Percentiles rank a stretch among this genome's conserved stretches.
Evolutionary conservation across 2,888 invertebrate genomes (phyloP).

Genomic region (Luperina testacea): DNA sequence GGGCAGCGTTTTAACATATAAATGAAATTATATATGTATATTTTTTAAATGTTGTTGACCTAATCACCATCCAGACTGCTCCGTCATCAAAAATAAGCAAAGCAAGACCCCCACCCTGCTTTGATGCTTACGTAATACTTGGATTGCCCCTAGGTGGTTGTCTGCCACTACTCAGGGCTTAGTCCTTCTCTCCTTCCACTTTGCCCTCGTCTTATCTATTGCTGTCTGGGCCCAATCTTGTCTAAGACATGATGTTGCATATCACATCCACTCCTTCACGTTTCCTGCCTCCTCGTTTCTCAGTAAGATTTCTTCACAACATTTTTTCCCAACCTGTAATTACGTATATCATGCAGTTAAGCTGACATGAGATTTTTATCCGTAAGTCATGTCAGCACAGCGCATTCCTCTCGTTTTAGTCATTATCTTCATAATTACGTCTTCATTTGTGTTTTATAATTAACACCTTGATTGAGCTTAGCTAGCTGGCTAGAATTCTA

Average conservation of each 20-base stretch:
- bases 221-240: not conserved
- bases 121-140: no score
- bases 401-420: slow-evolving; percentile 39
- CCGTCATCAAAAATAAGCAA: no score
- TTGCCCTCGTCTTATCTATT: not conserved
- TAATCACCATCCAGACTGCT: no score
- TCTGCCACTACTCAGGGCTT: not conserved
- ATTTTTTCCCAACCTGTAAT: slow-evolving; percentile 53
- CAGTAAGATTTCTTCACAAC: slow-evolving; percentile 29
- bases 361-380: slow-evolving; percentile 51
- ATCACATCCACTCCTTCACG: not conserved
- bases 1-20: no score
- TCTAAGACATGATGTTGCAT: not conserved
- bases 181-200: not conserved
- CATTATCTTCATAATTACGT: slow-evolving; percentile 52
- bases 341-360: slow-evolving; percentile 40
- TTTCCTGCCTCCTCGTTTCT: not conserved
- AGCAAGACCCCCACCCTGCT: no score
- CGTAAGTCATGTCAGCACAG: slow-evolving; percentile 38
- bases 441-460: slow-evolving; percentile 58
- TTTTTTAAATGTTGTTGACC: no score
- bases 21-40: no score
- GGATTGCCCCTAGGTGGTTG: not conserved
- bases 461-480: slow-evolving; percentile 40
- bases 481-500: slow-evolving; percentile 9